These are phyloP conservation scores for Urocyon cinereoargenteus DNA, from an alignment of 2,797 vertebrate genomes.

Conservation along the genomic window DNA sequence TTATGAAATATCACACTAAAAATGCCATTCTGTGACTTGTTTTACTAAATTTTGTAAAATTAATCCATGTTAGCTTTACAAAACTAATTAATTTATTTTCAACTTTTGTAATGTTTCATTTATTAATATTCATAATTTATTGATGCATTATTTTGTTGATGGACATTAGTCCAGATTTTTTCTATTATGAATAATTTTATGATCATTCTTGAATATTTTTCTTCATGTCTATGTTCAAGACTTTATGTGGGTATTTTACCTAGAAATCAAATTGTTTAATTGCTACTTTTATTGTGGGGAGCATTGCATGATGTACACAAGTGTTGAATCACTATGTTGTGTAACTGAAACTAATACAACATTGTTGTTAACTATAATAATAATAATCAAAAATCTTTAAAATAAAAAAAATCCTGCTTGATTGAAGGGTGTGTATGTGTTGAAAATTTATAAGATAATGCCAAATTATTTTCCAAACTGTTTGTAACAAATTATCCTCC, in stretches of 20 bases:
- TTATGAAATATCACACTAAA: neutral
- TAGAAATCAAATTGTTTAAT: neutral
- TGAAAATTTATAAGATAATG: neutral
- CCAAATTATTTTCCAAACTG: neutral
- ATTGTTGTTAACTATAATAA: neutral
- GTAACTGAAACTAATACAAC: neutral
- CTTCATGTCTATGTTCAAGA: neutral
- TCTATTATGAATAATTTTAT: neutral
- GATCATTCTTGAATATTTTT: neutral
- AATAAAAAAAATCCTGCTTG: neutral
- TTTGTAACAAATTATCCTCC: neutral
- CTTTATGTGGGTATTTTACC: neutral
- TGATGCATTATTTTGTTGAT: neutral
- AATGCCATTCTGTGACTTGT: neutral
- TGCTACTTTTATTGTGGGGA: neutral
- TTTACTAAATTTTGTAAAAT: neutral
- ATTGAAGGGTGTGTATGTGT: neutral
- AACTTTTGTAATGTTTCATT: neutral
- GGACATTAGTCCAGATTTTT: neutral
- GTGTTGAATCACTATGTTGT: neutral
- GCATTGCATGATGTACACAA: neutral
- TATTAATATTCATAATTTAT: neutral
- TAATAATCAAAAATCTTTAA: neutral
- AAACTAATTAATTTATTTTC: neutral
- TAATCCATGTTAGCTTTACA: neutral